Evolutionary conservation across 1,140 invertebrate species (phyloP).

Genomic region (Scylla paramamosain): DNA sequence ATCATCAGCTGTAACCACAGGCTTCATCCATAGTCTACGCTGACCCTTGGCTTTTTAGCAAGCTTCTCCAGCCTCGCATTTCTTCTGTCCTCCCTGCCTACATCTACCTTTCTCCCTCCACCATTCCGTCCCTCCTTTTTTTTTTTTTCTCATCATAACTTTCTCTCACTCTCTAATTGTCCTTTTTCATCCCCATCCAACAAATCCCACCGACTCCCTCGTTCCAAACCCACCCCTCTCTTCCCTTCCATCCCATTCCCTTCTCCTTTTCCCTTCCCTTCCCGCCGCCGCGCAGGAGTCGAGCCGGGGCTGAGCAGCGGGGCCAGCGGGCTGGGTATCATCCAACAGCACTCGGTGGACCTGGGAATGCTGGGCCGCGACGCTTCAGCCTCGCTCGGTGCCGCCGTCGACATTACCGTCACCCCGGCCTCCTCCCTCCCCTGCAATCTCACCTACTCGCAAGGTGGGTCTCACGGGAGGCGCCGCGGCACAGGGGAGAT

Average conservation of each 20-base stretch:
- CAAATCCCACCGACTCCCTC: neutral
- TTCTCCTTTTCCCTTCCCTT: neutral
- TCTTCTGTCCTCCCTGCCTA: neutral
- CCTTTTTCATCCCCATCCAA: neutral
- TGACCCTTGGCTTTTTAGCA: neutral
- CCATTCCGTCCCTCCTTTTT: neutral
- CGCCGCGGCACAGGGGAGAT: neutral
- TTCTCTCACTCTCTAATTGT: neutral
- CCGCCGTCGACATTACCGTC: slow-evolving; percentile 61
- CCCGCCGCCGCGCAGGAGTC: neutral
- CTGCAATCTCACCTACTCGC: slow-evolving; percentile 71
- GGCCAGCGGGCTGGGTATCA: slow-evolving; percentile 47
- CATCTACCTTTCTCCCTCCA: neutral
- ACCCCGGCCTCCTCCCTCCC: slow-evolving; percentile 68
- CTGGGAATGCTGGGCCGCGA: slow-evolving; percentile 77
- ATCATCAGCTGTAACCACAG: neutral
- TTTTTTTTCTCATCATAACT: neutral
- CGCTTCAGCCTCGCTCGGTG: slow-evolving; percentile 25
- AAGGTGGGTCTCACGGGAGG: slow-evolving; percentile 55
- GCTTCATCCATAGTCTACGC: neutral
- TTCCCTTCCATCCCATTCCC: neutral
- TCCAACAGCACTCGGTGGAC: slow-evolving; percentile 74
- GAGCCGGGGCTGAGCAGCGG: neutral
- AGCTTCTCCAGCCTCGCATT: neutral
- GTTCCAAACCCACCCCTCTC: neutral